Evolutionary conservation across 2,797 vertebrate genomes (phyloP), one percentile per base, ranked within the genome.

Genomic region (Danio choprae): DNA sequence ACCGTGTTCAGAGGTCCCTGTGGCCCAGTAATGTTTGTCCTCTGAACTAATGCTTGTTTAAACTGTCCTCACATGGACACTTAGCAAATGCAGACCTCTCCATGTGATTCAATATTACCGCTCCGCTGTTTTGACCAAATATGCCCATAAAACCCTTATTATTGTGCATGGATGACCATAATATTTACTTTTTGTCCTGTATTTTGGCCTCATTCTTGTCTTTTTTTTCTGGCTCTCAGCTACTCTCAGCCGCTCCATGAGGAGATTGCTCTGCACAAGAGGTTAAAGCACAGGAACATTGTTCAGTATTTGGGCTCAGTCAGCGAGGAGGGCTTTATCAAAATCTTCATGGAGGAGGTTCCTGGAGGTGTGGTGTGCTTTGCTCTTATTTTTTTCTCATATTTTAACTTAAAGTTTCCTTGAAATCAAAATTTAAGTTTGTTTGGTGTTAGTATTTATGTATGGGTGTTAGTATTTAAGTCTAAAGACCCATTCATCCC

Each of bases 261-360:
- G 86, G 96, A 98, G 89, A 97, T 98, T 0, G 95, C 94, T 13
- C 90, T 98, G 56, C 96, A 98, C 92, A 97, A 95, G 89, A 92
- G 90, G 77, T 91, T 98, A n/a, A 95, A 93, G 83, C 96, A 98
- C 91, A 92, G 94, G 86, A 98, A 98, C 84, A 97, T 98, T 8
- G 96, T 98, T 62, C 96, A 92, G 83, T 98, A 98, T 84, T 90
- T 98, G 87, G 96, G 96, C 81, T 98, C 96, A 0, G 16, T 96
- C 87, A 98, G 96, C 86, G 93, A 97, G 87, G 94, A 88, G 0
- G 94, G 95, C 50, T 98, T 95, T 91, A 95, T 98, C 89, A 98
- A 97, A 90, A 97, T 98, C 91, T 97, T 98, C 90, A 98, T 97
- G 96, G 96, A 98, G 87, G 96, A 97, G 90, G 96, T 98, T n/a